Base-by-base conservation (phyloP, 2,797 vertebrate species). In the Scomberomorus guttatus region DNA sequence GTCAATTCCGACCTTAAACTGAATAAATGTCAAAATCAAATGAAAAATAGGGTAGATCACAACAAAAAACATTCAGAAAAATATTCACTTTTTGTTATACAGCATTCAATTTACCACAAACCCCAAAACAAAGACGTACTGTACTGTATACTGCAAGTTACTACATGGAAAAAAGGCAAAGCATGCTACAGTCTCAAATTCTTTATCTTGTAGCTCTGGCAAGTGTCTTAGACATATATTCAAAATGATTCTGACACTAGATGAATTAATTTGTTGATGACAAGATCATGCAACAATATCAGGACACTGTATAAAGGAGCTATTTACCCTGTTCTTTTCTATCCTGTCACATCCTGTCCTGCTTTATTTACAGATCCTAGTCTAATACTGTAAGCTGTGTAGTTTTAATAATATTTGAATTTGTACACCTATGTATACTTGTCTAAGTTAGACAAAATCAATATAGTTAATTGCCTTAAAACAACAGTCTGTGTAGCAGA, bases 1-100 rank as follows among this genome's bases (percentile, higher is more conserved):
- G 91, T 91, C 87, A 94, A 89, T 89, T 92, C 91, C 89, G 75
- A 94, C 93, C 93, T 93, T 93, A 90, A 94, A 93, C 90, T 89
- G 92, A 94, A 92, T 92, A 87, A 93, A 93, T 92, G 90, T 93
- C 91, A 92, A 92, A 88, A 90, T 93, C 88, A 93, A 88, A 87
- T 91, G 77, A 87, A 82, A 90, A 90, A 77, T 83, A 71, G 73
- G 76, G 82, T 80, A 91, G 81, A 88, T 80, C 78, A 94, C 87
- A 91, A 85, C 73, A 91, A 75, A 59, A 85, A 79, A 84, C 78
- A 90, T 81, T 83, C 80, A 90, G 79, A 84, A 82, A 86, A 86
- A 86, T 79, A 86, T 81, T 85, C 72, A 89, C 69, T 82, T 80
- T 79, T 75, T 89, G 72, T 89, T 81, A 81, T 39, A 66, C 77